Percentiles rank a stretch among this genome's conserved stretches.
phyloP scores from a whole-genome alignment of 2,113 vertebrate genomes.

The Pseudopipra pipra region DNA sequence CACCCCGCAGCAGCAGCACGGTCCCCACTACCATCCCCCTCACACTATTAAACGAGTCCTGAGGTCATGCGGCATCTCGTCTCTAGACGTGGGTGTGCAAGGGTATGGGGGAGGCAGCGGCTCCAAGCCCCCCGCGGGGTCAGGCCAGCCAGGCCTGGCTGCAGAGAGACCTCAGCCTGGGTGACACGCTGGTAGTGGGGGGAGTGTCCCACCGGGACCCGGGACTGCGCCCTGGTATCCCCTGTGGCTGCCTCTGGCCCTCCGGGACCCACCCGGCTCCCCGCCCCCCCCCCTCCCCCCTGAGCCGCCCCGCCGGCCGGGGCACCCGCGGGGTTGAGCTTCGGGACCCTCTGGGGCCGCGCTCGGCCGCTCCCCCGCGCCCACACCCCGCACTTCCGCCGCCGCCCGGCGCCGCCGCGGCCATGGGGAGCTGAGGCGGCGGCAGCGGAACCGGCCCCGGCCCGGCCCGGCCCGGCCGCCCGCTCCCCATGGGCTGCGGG shows the following conservation, averaged over 20 bases:
- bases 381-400: background rate
- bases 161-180: background rate
- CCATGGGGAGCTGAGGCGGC: background rate
- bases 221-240: background rate
- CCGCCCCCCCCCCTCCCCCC: too few species aligned
- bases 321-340: too few species aligned
- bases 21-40: background rate
- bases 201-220: rapidly evolving
- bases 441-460: background rate
- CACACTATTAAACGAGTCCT: background rate
- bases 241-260: background rate
- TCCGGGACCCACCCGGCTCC: too few species aligned
- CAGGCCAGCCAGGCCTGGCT: background rate
- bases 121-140: too few species aligned
- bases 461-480: too few species aligned
- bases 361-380: background rate
- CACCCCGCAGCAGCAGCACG: rapidly evolving
- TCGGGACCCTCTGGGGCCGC: background rate
- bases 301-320: background rate
- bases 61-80: background rate
- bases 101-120: background rate
- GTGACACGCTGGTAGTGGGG: background rate
- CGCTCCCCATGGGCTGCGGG: too few species aligned
- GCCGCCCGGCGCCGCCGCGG: background rate
- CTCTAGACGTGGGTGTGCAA: background rate